Evolutionary conservation across 2,797 vertebrate genomes (phyloP), one percentile per base, ranked within the genome.

Genomic region (Graptemys geographica): DNA sequence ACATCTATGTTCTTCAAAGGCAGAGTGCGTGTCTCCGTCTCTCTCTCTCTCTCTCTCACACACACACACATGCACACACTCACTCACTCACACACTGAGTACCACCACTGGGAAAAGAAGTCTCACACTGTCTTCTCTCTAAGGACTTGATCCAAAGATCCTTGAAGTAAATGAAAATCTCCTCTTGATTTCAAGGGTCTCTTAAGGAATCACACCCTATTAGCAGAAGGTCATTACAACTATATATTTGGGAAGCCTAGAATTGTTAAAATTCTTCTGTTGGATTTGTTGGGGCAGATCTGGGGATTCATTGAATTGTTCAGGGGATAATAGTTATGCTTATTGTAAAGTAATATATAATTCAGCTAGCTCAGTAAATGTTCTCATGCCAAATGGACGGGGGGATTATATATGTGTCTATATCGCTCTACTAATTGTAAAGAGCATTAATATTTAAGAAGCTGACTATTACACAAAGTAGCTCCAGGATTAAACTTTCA

Each of bases 261-360:
- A 47, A 84, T 92, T 95, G 81, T 93, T 91, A 76, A 94, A 96
- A 95, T 81, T 94, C 69, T 65, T 93, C 28, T 83, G 85, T 81
- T 93, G 95, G 87, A 91, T 96, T 92, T 83, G 5, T 88, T 78
- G 87, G 90, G 62, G 94, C 90, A 96, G 96, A 94, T 96, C 89
- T 86, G 83, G 5, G 83, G 88, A 94, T 92, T 84, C 92, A 88
- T 83, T 90, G 79, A 90, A 96, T 89, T 82, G 90, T 80, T 89
- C 76, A 25, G 76, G 91, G 85, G 87, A 79, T 79, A 11, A 89
- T 80, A 79, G 91, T 41, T 85, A 86, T 56, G 95, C 96, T 96
- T 96, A 96, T 94, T 96, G 92, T 89, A 96, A 95, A 94, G 96
- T 76, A 97, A 96, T 94, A 94, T 93, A 90, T 86, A 93, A 90